phyloP scores from a whole-genome alignment of 2,113 vertebrate species.

The Elaphurus davidianus region DNA sequence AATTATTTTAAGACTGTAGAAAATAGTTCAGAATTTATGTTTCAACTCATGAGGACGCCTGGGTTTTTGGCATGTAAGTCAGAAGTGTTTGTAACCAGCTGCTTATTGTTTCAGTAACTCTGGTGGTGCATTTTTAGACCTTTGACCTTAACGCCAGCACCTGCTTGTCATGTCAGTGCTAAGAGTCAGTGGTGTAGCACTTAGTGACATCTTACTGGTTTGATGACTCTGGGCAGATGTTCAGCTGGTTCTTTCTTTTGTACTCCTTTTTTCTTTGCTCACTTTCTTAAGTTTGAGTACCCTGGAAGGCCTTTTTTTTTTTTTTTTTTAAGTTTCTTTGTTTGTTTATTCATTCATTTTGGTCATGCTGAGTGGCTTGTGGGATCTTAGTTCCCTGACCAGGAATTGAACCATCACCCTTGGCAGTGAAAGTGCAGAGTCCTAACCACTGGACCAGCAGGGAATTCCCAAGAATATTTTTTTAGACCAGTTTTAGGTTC shows the following conservation, averaged over 20 bases:
- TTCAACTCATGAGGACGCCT: background rate
- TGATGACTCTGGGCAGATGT: background rate
- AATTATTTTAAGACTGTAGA: background rate
- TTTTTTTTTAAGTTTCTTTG: background rate
- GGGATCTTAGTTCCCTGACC: background rate
- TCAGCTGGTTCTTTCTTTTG: background rate
- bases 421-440: background rate
- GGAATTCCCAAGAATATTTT: background rate
- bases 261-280: background rate
- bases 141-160: conserved; percentile 19
- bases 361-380: background rate
- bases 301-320: background rate
- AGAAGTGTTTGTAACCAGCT: background rate
- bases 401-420: background rate
- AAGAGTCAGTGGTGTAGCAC: background rate
- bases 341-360: background rate
- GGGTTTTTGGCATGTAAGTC: background rate
- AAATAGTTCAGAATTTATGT: background rate
- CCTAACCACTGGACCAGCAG: background rate
- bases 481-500: background rate
- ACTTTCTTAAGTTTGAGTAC: background rate
- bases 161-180: background rate
- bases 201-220: background rate
- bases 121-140: background rate
- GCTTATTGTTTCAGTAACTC: background rate